phyloP scores from a whole-genome alignment of 37 sponge, comb jelly and placozoan genomes.

The Crambe crambe region DNA sequence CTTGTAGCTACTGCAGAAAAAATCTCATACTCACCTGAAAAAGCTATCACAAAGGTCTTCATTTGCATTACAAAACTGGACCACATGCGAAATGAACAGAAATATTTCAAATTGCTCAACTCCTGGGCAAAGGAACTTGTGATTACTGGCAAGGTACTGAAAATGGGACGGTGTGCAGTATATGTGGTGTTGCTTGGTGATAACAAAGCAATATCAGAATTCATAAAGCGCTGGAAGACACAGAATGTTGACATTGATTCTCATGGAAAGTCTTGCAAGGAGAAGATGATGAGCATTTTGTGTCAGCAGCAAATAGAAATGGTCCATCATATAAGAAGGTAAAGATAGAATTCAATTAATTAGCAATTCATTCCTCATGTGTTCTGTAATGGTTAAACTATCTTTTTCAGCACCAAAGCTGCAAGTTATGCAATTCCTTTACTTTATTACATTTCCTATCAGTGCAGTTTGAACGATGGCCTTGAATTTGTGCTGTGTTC shows the following conservation, averaged over 20 bases:
- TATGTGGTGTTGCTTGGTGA: constrained; percentile 37
- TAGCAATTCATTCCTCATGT: too few species aligned
- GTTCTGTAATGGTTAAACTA: too few species aligned
- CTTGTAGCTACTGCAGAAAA: too few species aligned
- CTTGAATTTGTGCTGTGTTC: too few species aligned
- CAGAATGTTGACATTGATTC: constrained; percentile 39
- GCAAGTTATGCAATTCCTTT: too few species aligned
- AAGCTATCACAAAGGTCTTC: too few species aligned
- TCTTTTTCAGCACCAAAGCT: too few species aligned
- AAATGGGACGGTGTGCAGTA: constrained; percentile 7
- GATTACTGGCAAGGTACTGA: constrained; percentile 9
- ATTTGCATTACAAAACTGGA: constrained; percentile 40
- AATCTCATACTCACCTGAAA: too few species aligned
- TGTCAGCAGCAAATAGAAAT: constrained; percentile 6
- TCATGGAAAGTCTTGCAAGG: constrained; percentile 62
- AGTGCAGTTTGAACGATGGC: too few species aligned
- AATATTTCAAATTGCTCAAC: constrained; percentile 34
- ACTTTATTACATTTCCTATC: too few species aligned
- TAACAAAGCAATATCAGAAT: constrained; percentile 6
- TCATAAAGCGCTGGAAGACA: constrained; percentile 45
- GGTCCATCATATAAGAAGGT: too few species aligned
- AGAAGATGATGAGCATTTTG: constrained; percentile 57
- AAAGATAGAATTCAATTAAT: too few species aligned
- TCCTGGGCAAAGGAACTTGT: constrained; percentile 38
- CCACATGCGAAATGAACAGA: constrained; percentile 55